Conservation (phyloP, 2,113 vertebrate genomes). For the Rostratula benghalensis region DNA sequence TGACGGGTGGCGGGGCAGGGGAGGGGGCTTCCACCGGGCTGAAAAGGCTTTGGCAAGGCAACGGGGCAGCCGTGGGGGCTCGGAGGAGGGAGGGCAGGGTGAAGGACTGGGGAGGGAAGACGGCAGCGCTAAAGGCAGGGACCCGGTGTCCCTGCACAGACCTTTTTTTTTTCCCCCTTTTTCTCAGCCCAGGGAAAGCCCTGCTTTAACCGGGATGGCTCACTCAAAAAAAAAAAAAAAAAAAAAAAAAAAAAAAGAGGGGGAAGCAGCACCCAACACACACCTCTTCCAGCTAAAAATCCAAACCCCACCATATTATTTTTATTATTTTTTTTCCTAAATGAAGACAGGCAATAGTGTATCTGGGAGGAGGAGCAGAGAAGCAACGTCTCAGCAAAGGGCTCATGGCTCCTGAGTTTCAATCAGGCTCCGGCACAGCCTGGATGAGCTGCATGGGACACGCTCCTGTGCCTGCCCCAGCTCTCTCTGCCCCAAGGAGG, state of each 20-base stretch:
- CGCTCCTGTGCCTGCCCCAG: accelerated
- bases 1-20: background rate
- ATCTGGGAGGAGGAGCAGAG: conserved; percentile 29
- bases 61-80: conserved; percentile 46
- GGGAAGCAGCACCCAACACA: background rate
- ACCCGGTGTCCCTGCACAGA: background rate
- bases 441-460: background rate
- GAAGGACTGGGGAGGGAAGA: background rate
- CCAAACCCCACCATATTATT: background rate
- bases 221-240: background rate
- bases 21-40: conserved; percentile 28
- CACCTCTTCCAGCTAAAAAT: background rate
- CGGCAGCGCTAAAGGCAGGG: background rate
- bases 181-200: background rate
- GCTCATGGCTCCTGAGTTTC: background rate
- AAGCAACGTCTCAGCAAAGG: background rate
- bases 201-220: background rate
- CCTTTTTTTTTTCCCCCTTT: background rate
- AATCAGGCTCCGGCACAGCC: background rate
- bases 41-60: conserved; percentile 68
- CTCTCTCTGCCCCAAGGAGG: background rate
- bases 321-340: background rate
- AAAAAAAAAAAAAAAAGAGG: background rate
- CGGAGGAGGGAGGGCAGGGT: background rate
- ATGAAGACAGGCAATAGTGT: background rate